phyloP scores from a whole-genome alignment of 2,888 invertebrate genomes.

The Melipona beecheii region DNA sequence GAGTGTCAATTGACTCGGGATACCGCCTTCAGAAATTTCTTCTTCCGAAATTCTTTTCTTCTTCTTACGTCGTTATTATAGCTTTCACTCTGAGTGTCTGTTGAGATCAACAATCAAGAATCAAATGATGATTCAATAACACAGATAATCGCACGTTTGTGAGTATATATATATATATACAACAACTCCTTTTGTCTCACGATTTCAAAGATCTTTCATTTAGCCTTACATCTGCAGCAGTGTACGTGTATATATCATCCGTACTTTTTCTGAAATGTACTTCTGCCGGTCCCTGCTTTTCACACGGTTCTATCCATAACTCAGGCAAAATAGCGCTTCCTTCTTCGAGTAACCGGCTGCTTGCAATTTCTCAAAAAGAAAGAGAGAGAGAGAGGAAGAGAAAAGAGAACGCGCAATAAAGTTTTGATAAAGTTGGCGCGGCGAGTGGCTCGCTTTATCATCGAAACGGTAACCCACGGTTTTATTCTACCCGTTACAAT shows the following conservation, averaged over 20 bases:
- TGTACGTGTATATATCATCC: neutral
- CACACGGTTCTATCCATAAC: constrained; percentile 19
- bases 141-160: neutral
- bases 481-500: constrained; percentile 50
- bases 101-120: too few relatives aligned
- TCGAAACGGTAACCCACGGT: constrained; percentile 37
- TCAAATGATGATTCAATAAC: neutral
- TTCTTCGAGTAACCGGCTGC: constrained; percentile 3
- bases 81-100: too few relatives aligned
- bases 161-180: neutral
- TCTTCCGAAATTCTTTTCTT: too few relatives aligned
- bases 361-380: constrained; percentile 25
- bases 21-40: too few relatives aligned
- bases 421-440: constrained; percentile 51
- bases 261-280: neutral
- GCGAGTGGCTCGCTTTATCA: constrained; percentile 46
- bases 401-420: constrained; percentile 35
- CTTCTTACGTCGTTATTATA: too few relatives aligned
- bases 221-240: neutral
- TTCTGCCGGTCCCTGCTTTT: neutral
- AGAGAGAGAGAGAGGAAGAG: neutral
- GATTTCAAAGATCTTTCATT: neutral
- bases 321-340: constrained; percentile 21
- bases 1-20: too few relatives aligned
- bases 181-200: neutral